Base-by-base conservation (phyloP, 2,888 invertebrate species). In the Pterobdella sp. region DNA sequence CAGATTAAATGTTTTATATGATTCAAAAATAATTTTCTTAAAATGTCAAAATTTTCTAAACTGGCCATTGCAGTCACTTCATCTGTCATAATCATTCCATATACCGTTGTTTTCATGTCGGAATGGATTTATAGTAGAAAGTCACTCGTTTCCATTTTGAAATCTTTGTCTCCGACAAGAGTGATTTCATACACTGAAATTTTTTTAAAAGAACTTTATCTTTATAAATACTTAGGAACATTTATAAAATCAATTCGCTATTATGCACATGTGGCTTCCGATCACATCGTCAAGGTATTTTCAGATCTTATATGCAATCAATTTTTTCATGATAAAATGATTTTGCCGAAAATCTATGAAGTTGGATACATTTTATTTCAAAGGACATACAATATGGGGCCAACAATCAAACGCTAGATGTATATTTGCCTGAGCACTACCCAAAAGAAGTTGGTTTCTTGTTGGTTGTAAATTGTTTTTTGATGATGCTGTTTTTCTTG, bases 41-140 rank as follows among this genome's bases (percentile, higher is more conserved):
- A n/a, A n/a, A n/a, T 76, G 63, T 68, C 69, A 67, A 67, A 72
- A 37, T 29, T 69, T 26, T 32, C 64, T 4, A 75, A 75, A 60
- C 56, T 68, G 63, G 73, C 67, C 49, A 65, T 78, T 65, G 69
- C 81, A 1, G 72, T 78, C 68, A 77, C 78, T 0, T 77, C 81
- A 0, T 76, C 81, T 32, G 79, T 79, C 52, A 78, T 82, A 0
- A 79, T 79, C 3, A 76, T 82, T 31, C 82, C 82, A 0, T 82
- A 82, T 72, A 79, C 80, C 0, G 75, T 81, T n/a, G 80, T 82
- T 3, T 66, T 81, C 0, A 63, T 82, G 22, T 79, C 80, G 64
- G 81, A 81, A 72, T 65, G 81, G n/a, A 76, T 82, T 4, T 80
- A 79, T 76, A 81, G 82, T 31, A 81, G 81, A 29, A 77, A 76